Conservation (phyloP, 2,888 invertebrate genomes). For the Pristionchus arcanus region DNA sequence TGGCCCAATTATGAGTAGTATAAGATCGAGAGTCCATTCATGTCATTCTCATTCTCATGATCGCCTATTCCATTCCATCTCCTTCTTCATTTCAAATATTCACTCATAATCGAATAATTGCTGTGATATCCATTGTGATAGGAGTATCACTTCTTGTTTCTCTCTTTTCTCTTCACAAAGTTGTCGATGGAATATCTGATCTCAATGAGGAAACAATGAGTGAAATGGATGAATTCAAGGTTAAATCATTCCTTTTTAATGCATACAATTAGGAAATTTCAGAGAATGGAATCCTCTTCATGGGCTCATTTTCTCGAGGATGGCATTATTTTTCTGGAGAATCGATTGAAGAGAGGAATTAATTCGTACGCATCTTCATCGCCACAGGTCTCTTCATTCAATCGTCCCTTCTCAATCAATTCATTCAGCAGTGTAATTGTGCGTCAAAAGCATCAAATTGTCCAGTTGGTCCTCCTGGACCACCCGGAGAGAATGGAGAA, state of each 20-base stretch:
- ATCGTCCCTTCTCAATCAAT: not conserved
- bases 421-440: constrained; percentile 27
- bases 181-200: not conserved
- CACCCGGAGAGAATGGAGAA: constrained; percentile 20
- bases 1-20: constrained; percentile 3
- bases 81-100: not conserved
- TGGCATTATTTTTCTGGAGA: not conserved
- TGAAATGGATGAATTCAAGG: constrained; percentile 41
- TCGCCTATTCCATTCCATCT: not conserved
- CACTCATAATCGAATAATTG: constrained; percentile 9
- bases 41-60: not conserved
- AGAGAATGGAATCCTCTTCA: not conserved
- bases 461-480: constrained; percentile 13
- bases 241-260: not conserved
- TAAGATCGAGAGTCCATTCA: constrained; percentile 15
- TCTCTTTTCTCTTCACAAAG: constrained; percentile 1
- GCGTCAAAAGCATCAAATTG: not conserved
- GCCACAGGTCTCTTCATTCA: not conserved
- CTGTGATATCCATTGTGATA: not conserved
- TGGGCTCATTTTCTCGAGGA: constrained; percentile 15
- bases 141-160: constrained; percentile 13
- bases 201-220: not conserved
- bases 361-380: not conserved
- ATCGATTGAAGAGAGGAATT: not conserved
- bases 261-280: not conserved